Conservation (phyloP, 1,140 invertebrate genomes). For the Leptinotarsa undecemlineata region DNA sequence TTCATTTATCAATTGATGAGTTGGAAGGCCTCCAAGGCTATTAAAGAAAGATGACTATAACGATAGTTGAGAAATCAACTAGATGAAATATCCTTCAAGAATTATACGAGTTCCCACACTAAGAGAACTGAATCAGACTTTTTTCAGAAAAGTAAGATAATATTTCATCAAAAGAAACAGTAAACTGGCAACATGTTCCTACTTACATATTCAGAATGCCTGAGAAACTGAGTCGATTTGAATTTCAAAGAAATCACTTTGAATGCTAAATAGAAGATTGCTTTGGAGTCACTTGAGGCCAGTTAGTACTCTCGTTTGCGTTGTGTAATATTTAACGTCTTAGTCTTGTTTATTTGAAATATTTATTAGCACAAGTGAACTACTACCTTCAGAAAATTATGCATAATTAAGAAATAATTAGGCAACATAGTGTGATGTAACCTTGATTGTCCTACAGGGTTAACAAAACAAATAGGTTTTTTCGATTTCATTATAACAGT, state of each 20-base stretch:
- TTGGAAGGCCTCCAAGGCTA: too few relatives aligned
- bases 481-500: too few relatives aligned
- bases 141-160: too few relatives aligned
- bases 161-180: background rate
- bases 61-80: too few relatives aligned
- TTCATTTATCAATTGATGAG: too few relatives aligned
- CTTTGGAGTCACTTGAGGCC: background rate
- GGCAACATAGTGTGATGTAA: too few relatives aligned
- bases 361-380: background rate
- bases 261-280: conserved; percentile 4
- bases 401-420: background rate
- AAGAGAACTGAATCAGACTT: too few relatives aligned
- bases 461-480: too few relatives aligned
- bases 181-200: background rate
- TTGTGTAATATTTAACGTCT: background rate
- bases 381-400: background rate
- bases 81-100: too few relatives aligned
- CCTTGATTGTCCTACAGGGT: too few relatives aligned
- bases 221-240: conserved; percentile 5
- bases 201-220: background rate
- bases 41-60: too few relatives aligned
- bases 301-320: background rate
- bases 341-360: background rate
- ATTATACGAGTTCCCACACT: too few relatives aligned
- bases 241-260: conserved; percentile 15